phyloP scores from a whole-genome alignment of 2,113 vertebrate genomes.

The Pristiophorus japonicus region DNA sequence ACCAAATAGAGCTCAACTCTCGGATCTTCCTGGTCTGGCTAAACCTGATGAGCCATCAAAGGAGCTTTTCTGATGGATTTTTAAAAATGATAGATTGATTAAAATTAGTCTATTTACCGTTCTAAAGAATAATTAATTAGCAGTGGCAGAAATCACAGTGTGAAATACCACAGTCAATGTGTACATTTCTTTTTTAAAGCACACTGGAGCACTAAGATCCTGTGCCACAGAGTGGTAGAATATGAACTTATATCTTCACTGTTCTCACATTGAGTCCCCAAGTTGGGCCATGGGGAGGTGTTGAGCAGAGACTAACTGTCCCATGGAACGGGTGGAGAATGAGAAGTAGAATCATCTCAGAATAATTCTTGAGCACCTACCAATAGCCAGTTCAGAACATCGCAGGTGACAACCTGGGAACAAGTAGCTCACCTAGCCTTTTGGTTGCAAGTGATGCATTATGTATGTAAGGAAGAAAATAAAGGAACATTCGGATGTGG shows the following conservation, averaged over 20 bases:
- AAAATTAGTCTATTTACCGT: neutral
- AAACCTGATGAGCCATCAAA: neutral
- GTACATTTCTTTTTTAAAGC: neutral
- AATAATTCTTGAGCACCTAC: neutral
- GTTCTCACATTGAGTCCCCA: neutral
- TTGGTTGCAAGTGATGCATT: neutral
- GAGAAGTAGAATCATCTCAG: neutral
- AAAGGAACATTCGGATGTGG: no score
- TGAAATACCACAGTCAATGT: neutral
- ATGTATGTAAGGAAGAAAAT: neutral
- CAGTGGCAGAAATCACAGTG: neutral
- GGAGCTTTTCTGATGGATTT: neutral
- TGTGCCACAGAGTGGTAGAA: neutral
- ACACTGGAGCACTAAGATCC: neutral
- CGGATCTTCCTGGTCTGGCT: neutral
- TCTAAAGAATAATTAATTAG: neutral
- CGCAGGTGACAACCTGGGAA: neutral
- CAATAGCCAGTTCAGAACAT: neutral
- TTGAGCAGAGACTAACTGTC: neutral
- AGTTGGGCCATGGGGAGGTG: neutral
- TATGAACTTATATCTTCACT: neutral
- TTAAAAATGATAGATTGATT: neutral
- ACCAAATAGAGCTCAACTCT: neutral
- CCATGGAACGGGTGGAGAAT: neutral
- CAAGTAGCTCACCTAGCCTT: neutral